Percentiles rank a stretch among this genome's conserved stretches.
These are phyloP conservation scores for Electrona antarctica DNA, from an alignment of 2,113 vertebrate species.

Conservation along the genomic window DNA sequence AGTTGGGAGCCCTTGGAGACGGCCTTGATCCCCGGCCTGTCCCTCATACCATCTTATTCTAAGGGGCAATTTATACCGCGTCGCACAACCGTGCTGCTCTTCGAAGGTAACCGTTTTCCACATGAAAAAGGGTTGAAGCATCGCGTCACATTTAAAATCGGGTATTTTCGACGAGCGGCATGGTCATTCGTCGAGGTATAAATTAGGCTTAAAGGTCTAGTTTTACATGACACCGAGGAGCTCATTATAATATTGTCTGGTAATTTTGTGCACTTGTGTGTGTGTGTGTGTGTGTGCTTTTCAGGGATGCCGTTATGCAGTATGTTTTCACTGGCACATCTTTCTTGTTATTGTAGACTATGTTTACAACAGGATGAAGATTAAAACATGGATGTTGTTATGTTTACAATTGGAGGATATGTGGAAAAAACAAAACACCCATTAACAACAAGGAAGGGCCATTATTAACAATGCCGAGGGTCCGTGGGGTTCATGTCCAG, in stretches of 20 bases:
- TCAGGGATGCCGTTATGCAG: not conserved
- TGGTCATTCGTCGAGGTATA: no score
- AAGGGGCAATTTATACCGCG: slow-evolving; percentile 38
- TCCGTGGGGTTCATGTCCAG: not conserved
- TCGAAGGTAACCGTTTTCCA: not conserved
- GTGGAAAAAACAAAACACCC: slow-evolving; percentile 2
- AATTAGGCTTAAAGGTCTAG: no score
- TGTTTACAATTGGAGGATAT: slow-evolving; percentile 2
- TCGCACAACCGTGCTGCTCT: not conserved
- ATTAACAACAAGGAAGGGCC: slow-evolving; percentile 30
- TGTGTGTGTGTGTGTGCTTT: not conserved
- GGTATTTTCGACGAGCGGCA: no score
- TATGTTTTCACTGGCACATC: not conserved
- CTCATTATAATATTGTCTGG: no score
- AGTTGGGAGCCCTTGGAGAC: slow-evolving; percentile 71
- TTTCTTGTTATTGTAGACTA: not conserved
- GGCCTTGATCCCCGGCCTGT: slow-evolving; percentile 57
- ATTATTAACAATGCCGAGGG: no score
- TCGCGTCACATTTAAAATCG: no score
- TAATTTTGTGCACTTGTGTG: no score
- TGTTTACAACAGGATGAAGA: slow-evolving; percentile 1
- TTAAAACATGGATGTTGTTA: no score
- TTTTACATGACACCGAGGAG: no score
- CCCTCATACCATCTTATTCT: slow-evolving; percentile 54
- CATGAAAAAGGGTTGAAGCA: not conserved